Base-by-base conservation (phyloP, 2,888 invertebrate species). In the Mechanitis mazaeus region DNA sequence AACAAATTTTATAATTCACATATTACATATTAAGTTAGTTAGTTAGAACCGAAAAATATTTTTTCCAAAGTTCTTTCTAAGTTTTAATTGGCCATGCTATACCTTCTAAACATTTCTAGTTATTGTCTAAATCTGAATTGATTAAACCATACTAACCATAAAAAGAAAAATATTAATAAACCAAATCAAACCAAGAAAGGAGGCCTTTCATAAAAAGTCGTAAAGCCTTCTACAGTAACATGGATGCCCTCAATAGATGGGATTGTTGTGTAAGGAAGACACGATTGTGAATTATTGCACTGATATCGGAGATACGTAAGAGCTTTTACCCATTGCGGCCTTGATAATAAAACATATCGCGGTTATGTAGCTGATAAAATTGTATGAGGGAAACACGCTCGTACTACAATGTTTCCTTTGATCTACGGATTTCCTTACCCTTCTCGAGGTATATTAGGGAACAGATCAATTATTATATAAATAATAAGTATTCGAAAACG, bases 251-350 rank as follows among this genome's bases (percentile, higher is more conserved):
- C 68, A 60, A 68, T 68, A 75, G 77, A 82, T 81, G 77, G 78
- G 74, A 82, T 78, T 79, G 81, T 81, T 80, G 79, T 81, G 78
- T 79, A 75, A 76, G 77, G 78, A 79, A 80, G 81, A 81, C 67
- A 68, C 78, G 76, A 81, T 80, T 80, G 78, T 82, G 83, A 84
- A 75, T 82, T 83, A 84, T 82, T 74, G 75, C 72, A 59, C 67
- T 69, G 69, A 69, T 71, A 80, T 81, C 77, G 80, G 72, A 63
- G 66, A 69, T 65, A 74, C 77, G 77, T 73, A 72, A 78, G 73
- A 76, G 77, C 75, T 71, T 76, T 76, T 73, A 74, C 66, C 69
- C 68, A 69, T 69, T 63, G 64, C 55, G 66, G 67, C 63, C 66
- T 60, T 63, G 67, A 61, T 66, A 65, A 68, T 70, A 69, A 68